phyloP scores from a whole-genome alignment of 2,797 vertebrate genomes.

The Sebastes flavidus region DNA sequence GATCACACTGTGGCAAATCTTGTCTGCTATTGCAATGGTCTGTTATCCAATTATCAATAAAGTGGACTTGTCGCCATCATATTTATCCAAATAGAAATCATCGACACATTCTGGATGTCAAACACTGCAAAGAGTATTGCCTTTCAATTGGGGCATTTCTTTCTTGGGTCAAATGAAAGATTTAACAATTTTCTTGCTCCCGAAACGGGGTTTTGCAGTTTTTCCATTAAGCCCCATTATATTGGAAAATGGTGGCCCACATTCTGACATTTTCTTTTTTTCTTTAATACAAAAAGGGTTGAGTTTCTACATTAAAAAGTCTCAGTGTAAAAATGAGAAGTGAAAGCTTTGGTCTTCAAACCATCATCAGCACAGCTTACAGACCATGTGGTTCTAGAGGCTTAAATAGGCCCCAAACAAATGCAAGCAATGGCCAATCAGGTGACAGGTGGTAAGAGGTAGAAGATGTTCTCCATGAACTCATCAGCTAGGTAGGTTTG shows the following conservation, averaged over 20 bases:
- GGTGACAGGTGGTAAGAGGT: neutral
- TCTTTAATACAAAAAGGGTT: neutral
- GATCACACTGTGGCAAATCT: neutral
- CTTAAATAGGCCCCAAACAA: neutral
- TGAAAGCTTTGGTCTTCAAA: neutral
- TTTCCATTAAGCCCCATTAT: neutral
- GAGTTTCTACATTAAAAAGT: neutral
- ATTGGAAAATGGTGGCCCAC: neutral
- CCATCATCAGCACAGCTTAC: neutral
- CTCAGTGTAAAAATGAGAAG: neutral
- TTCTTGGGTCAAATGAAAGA: neutral
- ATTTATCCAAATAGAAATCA: neutral
- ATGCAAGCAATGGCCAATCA: neutral
- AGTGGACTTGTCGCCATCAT: neutral
- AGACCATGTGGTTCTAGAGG: neutral
- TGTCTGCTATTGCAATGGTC: neutral
- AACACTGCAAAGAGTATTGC: neutral
- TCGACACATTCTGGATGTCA: neutral
- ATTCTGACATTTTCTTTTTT: neutral
- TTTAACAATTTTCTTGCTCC: neutral
- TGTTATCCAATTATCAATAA: neutral
- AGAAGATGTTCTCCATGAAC: slow-evolving; percentile 4
- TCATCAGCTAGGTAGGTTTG: neutral
- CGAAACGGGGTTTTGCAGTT: neutral
- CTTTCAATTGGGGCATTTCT: neutral